Base-by-base conservation (phyloP, 2,113 vertebrate species). In the Tiliqua scincoides region DNA sequence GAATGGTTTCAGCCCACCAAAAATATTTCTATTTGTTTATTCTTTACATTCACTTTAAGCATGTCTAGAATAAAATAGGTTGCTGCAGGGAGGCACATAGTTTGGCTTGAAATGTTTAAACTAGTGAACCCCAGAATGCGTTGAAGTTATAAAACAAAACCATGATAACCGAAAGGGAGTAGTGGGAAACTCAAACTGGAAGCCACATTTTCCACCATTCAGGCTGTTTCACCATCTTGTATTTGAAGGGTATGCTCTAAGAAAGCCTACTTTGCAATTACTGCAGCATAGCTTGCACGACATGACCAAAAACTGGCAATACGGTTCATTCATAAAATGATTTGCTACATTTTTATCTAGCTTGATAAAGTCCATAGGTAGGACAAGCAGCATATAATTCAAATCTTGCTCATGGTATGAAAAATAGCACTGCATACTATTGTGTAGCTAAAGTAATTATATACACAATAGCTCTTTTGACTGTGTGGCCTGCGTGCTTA, bases 131-230 rank as follows among this genome's bases (percentile, higher is more conserved):
- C 91, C 94, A 90, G 67, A 62, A 94, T 91, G 85, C 89, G 92
- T 89, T 91, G 89, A 91, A 90, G 90, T 88, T 89, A 91, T 70
- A 35, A 90, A 92, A n/a, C 67, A 92, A 93, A 93, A 91, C 68
- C 94, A 59, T 90, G 82, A 91, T 91, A 91, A 85, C 84, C 95
- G 82, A 95, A 37, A 85, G 30, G 65, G 35, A 71, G 54, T 65
- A 65, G 21, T 35, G 68, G 94, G 94, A 93, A 92, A 91, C 96
- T 97, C 95, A 96, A 95, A 91, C 91, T 97, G 95, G 94, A 96
- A 95, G 93, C 91, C 85, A 90, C 85, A 82, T 86, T 43, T 86
- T 90, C 89, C 76, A 95, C 86, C 89, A 87, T 85, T 91, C 79
- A 85, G 83, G 90, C 93, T 94, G 73, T 54, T 89, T 90, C 91